Evolutionary conservation across 2,888 invertebrate genomes (phyloP).

Genomic region (Aphodius sticticus): DNA sequence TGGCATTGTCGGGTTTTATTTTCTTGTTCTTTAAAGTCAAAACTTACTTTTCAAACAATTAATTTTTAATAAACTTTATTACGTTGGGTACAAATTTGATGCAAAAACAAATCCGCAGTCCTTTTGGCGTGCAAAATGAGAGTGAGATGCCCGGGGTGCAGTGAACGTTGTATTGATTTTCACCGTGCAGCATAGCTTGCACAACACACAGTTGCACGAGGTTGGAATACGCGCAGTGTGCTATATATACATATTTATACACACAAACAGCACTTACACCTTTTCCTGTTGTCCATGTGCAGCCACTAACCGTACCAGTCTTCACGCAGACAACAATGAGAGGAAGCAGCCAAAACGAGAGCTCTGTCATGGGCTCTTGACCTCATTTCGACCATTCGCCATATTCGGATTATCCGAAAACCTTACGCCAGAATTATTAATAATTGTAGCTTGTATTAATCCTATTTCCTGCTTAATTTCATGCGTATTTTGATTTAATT

Average conservation of each 20-base stretch:
- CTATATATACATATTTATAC: background rate
- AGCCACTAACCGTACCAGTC: background rate
- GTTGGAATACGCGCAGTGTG: background rate
- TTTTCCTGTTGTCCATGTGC: constrained; percentile 15
- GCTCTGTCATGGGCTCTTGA: background rate
- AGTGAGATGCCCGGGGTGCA: constrained; percentile 18
- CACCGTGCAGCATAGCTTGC: constrained; percentile 21
- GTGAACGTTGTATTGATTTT: constrained; percentile 28
- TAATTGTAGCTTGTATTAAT: too few species aligned
- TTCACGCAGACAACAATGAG: background rate
- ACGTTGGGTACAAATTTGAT: too few species aligned
- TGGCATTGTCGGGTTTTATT: too few species aligned
- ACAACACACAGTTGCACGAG: constrained; percentile 18
- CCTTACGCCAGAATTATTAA: too few species aligned
- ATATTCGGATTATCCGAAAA: too few species aligned
- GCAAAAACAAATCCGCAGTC: too few species aligned
- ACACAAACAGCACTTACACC: constrained; percentile 14
- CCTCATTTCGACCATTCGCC: background rate
- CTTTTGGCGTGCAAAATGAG: background rate
- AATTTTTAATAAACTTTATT: too few species aligned
- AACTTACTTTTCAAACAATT: too few species aligned
- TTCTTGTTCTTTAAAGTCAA: too few species aligned
- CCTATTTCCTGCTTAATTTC: too few species aligned
- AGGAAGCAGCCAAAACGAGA: background rate
- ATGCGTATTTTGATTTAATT: too few species aligned